Conservation (phyloP, 2,888 invertebrate genomes). For the Eupelmus urozonus region DNA sequence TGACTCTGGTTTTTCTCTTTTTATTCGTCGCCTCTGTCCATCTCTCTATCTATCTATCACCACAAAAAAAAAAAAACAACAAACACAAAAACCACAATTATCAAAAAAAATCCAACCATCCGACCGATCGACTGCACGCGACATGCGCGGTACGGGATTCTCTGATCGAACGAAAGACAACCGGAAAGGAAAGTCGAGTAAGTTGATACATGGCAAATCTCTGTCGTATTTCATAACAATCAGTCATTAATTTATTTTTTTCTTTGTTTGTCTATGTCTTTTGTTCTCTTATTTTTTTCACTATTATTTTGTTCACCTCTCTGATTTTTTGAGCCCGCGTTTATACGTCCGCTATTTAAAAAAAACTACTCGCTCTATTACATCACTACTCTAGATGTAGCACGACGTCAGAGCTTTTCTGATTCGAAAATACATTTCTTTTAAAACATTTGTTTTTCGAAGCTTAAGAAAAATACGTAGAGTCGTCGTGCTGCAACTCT, state of each 20-base stretch:
- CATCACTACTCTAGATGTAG: constrained; percentile 45
- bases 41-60: constrained; percentile 68
- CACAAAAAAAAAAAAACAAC: constrained; percentile 61
- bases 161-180: constrained; percentile 79
- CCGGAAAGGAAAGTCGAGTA: constrained; percentile 85
- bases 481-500: constrained; percentile 57
- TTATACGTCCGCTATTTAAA: constrained; percentile 50
- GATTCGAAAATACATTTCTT: neutral
- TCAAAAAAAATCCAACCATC: constrained; percentile 66
- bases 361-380: constrained; percentile 51
- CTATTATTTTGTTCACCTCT: constrained; percentile 11
- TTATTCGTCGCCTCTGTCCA: constrained; percentile 64
- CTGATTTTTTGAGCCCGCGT: constrained; percentile 32
- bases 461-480: neutral
- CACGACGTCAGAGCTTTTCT: constrained; percentile 47
- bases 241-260: constrained; percentile 43
- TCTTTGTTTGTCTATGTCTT: constrained; percentile 59
- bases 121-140: constrained; percentile 68
- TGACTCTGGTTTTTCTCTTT: constrained; percentile 75
- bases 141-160: constrained; percentile 71
- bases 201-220: constrained; percentile 77
- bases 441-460: neutral
- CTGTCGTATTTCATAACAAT: constrained; percentile 41
- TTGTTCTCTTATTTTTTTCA: constrained; percentile 48
- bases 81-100: constrained; percentile 64